Conservation (phyloP, 2,888 invertebrate species). For the Euproctis similis region DNA sequence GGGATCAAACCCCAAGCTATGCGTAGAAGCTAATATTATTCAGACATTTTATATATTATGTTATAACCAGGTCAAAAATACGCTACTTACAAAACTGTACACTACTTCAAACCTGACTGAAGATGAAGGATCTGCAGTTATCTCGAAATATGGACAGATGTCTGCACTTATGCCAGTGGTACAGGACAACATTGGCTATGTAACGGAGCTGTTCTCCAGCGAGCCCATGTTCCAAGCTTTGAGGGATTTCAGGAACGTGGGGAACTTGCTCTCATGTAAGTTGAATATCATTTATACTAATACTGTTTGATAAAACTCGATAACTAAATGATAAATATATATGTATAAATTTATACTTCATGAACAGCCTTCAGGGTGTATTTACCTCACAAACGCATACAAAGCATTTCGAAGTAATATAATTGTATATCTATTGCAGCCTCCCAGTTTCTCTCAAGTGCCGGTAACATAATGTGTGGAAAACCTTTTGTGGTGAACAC, state of each 20-base stretch:
- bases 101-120: slow-evolving; percentile 63
- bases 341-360: too few relatives aligned
- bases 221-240: slow-evolving; percentile 51
- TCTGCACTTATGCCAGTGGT: slow-evolving; percentile 59
- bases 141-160: slow-evolving; percentile 54
- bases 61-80: slow-evolving; percentile 62
- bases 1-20: too few relatives aligned
- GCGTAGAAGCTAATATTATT: too few relatives aligned
- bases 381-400: too few relatives aligned
- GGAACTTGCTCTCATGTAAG: slow-evolving; percentile 46
- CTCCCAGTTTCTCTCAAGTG: slow-evolving; percentile 65
- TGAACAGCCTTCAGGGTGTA: too few relatives aligned
- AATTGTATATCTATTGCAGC: slow-evolving; percentile 45
- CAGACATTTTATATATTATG: too few relatives aligned
- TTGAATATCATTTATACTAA: too few relatives aligned
- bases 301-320: too few relatives aligned
- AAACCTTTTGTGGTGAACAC: slow-evolving; percentile 61
- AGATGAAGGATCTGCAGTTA: slow-evolving; percentile 53
- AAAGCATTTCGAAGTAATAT: too few relatives aligned
- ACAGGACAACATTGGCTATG: slow-evolving; percentile 38
- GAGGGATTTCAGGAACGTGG: slow-evolving; percentile 38
- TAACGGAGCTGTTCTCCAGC: slow-evolving; percentile 36
- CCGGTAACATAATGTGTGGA: slow-evolving; percentile 78
- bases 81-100: slow-evolving; percentile 61
- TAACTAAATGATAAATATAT: too few relatives aligned